Conservation (phyloP, 2,797 vertebrate species). For the Glossophaga mutica region DNA sequence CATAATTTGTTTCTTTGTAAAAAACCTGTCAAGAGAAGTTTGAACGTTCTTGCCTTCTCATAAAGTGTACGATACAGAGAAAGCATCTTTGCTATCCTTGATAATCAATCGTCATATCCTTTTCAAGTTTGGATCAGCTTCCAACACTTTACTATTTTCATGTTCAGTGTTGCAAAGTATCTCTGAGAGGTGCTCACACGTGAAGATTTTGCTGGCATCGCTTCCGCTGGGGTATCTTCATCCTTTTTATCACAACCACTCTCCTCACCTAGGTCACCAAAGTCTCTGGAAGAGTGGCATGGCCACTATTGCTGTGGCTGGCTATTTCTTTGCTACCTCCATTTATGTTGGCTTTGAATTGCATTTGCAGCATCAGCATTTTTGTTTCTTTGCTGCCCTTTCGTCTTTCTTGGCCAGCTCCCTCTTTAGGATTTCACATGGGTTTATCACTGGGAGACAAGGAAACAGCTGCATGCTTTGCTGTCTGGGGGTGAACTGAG, state of each 20-base stretch:
- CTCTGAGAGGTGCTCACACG: not conserved
- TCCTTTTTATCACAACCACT: not conserved
- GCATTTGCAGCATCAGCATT: not conserved
- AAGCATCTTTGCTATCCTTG: not conserved
- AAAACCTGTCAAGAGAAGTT: not conserved
- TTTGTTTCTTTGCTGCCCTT: not conserved
- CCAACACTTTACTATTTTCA: not conserved
- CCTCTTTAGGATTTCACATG: not conserved
- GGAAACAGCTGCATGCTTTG: not conserved
- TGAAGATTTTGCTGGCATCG: not conserved
- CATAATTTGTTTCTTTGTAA: not conserved
- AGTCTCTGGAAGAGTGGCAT: not conserved
- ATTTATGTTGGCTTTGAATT: not conserved
- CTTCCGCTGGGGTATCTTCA: not conserved
- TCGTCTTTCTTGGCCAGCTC: not conserved
- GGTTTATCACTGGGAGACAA: not conserved
- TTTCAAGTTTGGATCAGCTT: not conserved
- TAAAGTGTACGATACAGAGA: not conserved
- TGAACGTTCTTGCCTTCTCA: not conserved
- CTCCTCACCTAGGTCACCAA: not conserved
- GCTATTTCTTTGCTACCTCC: not conserved
- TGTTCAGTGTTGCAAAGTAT: not conserved
- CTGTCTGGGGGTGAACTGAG: not conserved
- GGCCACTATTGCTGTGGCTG: accelerated
- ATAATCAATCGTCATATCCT: not conserved